A percentile compares a stretch with the other conserved stretches of the same genome.
phyloP scores from a whole-genome alignment of 2,888 invertebrate species.

The Caenorhabditis uteleia region DNA sequence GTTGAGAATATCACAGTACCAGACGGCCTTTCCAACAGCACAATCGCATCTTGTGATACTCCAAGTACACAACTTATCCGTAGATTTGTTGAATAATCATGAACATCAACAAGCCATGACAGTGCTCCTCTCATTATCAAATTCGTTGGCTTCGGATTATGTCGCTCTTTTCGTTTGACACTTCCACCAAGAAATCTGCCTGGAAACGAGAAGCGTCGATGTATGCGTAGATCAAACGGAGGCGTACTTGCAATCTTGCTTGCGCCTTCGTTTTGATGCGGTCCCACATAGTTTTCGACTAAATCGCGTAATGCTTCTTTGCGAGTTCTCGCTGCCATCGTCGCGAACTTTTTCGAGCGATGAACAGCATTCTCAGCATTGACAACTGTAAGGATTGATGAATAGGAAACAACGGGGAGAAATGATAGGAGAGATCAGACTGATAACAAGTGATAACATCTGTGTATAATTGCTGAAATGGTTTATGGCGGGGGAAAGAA shows the following conservation, averaged over 20 bases:
- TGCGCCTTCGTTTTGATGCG: conserved; percentile 67
- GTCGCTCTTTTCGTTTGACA: conserved; percentile 77
- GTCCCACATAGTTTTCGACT: conserved; percentile 65
- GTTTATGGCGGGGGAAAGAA: neutral
- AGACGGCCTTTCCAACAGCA: conserved; percentile 83
- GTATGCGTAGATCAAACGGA: neutral
- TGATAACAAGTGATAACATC: too few species aligned
- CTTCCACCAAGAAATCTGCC: conserved; percentile 67
- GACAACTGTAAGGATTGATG: conserved; percentile 76
- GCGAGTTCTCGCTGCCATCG: conserved; percentile 92
- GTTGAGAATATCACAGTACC: conserved; percentile 85
- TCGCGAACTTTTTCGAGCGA: conserved; percentile 91
- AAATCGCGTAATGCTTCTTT: conserved; percentile 92
- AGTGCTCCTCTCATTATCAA: conserved; percentile 69
- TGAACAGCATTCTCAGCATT: conserved; percentile 97
- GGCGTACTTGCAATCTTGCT: conserved; percentile 64
- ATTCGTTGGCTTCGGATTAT: conserved; percentile 78
- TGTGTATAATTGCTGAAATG: too few species aligned
- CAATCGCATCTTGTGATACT: conserved; percentile 85
- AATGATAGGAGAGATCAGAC: too few species aligned
- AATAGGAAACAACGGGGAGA: too few species aligned
- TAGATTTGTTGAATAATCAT: conserved; percentile 62
- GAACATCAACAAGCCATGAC: conserved; percentile 72
- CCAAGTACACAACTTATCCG: conserved; percentile 45
- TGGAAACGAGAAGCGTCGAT: neutral